Percentiles rank a stretch among this genome's conserved stretches.
These are phyloP conservation scores for Protobothrops mucrosquamatus DNA, from an alignment of 2,113 vertebrate species.

Conservation along the genomic window DNA sequence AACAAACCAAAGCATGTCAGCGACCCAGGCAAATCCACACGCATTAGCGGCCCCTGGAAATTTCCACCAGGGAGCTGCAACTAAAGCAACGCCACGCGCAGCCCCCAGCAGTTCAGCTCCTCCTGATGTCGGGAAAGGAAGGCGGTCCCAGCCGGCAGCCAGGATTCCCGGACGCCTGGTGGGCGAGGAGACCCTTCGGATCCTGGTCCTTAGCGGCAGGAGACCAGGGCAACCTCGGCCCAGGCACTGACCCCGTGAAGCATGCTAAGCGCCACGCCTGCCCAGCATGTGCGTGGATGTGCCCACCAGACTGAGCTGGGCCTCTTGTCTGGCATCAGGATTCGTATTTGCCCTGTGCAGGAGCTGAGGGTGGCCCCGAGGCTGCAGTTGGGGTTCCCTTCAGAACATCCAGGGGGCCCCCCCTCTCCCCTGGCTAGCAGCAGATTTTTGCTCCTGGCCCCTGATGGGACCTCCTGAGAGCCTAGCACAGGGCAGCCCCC, in stretches of 20 bases:
- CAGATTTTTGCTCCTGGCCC: not conserved
- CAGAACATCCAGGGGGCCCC: no score
- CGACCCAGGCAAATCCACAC: slow-evolving; percentile 75
- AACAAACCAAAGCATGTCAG: slow-evolving; percentile 76
- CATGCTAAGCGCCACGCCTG: not conserved
- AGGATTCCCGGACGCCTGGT: slow-evolving; percentile 31
- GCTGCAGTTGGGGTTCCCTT: not conserved
- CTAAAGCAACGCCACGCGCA: slow-evolving; percentile 77
- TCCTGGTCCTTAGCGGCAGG: fast-evolving
- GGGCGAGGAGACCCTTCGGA: not conserved
- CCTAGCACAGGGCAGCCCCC: not conserved
- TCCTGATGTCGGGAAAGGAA: slow-evolving; percentile 52
- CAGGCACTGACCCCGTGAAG: fast-evolving
- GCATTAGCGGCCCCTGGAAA: slow-evolving; percentile 68
- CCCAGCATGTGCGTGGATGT: not conserved
- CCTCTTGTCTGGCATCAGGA: not conserved
- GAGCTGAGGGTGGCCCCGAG: not conserved
- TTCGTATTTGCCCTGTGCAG: not conserved
- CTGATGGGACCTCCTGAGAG: not conserved
- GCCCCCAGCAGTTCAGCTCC: slow-evolving; percentile 66
- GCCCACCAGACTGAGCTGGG: not conserved
- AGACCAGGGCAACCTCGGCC: fast-evolving
- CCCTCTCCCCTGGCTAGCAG: not conserved
- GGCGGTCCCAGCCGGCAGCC: slow-evolving; percentile 18
- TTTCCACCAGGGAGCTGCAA: slow-evolving; percentile 69